These are phyloP conservation scores for Mya arenaria DNA, from an alignment of 1,140 invertebrate species.

Conservation along the genomic window DNA sequence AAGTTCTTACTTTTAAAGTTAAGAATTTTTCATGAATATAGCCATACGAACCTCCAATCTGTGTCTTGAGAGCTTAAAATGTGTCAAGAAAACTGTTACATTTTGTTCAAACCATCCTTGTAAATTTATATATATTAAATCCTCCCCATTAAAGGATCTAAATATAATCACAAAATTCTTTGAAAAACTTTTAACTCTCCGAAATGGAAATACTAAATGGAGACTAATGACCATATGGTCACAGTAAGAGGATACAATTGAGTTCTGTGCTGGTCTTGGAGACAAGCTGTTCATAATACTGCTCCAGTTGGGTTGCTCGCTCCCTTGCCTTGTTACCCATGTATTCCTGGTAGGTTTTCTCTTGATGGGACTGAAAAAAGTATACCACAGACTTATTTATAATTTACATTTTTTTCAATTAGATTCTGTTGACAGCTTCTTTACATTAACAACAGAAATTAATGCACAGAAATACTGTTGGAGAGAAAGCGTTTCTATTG, in stretches of 20 bases:
- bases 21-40: background rate
- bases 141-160: background rate
- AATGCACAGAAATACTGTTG: too few relatives aligned
- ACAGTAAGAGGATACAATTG: conserved; percentile 66
- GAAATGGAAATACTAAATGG: too few relatives aligned
- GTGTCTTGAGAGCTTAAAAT: conserved; percentile 43
- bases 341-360: conserved; percentile 78
- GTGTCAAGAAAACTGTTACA: conserved; percentile 33
- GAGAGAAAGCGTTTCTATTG: too few relatives aligned
- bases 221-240: too few relatives aligned
- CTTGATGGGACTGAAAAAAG: conserved; percentile 78
- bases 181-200: background rate
- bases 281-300: conserved; percentile 78
- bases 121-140: background rate
- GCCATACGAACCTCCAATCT: conserved; percentile 37
- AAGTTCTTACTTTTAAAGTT: background rate
- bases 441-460: too few relatives aligned
- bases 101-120: background rate
- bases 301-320: conserved; percentile 72
- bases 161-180: background rate
- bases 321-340: conserved; percentile 75
- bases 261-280: conserved; percentile 71
- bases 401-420: too few relatives aligned
- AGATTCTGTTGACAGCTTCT: too few relatives aligned
- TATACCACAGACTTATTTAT: too few relatives aligned